Evolutionary conservation across 2,888 invertebrate species (phyloP).

Genomic region (Plemyria rubiginata): DNA sequence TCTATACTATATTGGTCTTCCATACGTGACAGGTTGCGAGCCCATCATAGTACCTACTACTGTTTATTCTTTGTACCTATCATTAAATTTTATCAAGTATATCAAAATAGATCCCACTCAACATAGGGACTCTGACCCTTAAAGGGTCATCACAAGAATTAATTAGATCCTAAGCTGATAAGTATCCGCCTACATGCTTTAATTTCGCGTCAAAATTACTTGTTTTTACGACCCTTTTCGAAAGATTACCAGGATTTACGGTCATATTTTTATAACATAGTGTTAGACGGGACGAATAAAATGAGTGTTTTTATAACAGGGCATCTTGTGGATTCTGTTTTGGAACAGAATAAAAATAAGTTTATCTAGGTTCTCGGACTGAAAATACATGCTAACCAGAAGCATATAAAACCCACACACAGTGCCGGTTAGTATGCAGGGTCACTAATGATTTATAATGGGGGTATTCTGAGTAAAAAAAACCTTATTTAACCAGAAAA

Average conservation of each 20-base stretch:
- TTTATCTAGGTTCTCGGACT: background rate
- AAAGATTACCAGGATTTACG: constrained; percentile 26
- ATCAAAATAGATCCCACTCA: background rate
- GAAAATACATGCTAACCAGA: background rate
- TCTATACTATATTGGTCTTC: no score
- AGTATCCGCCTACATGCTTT: constrained; percentile 40
- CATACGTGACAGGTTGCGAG: no score
- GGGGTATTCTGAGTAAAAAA: no score
- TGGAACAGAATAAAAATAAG: background rate
- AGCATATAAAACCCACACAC: no score
- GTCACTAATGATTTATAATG: no score
- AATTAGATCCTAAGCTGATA: constrained; percentile 34
- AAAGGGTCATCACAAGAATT: constrained; percentile 28
- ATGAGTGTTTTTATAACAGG: constrained; percentile 1
- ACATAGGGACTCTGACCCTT: constrained; percentile 2
- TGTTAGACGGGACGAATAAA: background rate
- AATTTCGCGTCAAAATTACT: constrained; percentile 45
- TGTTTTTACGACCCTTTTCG: constrained; percentile 45
- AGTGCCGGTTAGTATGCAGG: no score
- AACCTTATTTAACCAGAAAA: no score
- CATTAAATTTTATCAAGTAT: background rate
- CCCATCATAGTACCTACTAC: no score
- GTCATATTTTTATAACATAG: constrained; percentile 18
- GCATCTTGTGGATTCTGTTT: background rate
- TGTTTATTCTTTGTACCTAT: no score